Percentiles rank a stretch among this genome's conserved stretches.
These are phyloP conservation scores for Pseudocheirus occidentalis DNA, from an alignment of 2,797 vertebrate species.

Conservation along the genomic window DNA sequence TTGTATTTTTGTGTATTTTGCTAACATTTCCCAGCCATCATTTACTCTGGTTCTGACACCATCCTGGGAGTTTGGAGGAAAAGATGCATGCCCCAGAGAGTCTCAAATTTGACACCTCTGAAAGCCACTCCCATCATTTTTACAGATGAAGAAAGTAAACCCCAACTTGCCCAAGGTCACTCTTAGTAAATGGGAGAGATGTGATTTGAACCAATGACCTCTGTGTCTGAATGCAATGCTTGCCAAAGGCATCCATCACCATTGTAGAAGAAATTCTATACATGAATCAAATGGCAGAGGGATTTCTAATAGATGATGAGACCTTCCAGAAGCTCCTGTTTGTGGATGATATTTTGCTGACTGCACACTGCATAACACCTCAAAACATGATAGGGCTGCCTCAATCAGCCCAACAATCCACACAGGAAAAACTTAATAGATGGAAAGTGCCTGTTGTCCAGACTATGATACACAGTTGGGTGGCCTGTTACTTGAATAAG, in stretches of 20 bases:
- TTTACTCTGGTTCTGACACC: background rate
- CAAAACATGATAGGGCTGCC: background rate
- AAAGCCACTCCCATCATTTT: background rate
- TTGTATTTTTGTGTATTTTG: background rate
- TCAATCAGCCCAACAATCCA: background rate
- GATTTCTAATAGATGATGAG: background rate
- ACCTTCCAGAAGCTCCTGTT: background rate
- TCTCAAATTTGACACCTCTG: background rate
- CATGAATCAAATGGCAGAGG: background rate
- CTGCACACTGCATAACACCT: background rate
- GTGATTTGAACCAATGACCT: background rate
- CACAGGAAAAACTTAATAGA: background rate
- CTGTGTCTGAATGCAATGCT: background rate
- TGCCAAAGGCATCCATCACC: background rate
- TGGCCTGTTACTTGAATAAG: background rate
- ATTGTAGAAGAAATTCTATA: background rate
- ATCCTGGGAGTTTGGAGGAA: background rate
- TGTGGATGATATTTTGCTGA: background rate
- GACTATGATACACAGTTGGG: background rate
- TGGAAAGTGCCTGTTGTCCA: background rate
- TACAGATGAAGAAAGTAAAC: background rate
- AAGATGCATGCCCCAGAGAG: background rate
- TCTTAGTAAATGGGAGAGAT: background rate
- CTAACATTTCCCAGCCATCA: background rate
- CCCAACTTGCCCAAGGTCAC: background rate